These are phyloP conservation scores for Heteromyza rotundicornis DNA, from an alignment of 2,888 invertebrate species.

Conservation along the genomic window DNA sequence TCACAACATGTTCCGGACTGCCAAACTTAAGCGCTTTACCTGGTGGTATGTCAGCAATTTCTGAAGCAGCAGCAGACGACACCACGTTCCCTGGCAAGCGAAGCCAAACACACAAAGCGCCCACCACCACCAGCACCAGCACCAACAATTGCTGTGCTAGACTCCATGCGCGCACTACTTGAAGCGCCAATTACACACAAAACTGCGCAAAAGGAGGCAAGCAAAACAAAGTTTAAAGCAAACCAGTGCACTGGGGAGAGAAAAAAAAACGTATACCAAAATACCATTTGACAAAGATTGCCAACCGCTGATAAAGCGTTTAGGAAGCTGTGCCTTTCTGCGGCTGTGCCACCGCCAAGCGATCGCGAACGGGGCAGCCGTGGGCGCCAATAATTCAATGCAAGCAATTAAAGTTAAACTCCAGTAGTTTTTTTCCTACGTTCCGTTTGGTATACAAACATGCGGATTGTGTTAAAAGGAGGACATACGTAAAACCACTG, in stretches of 20 bases:
- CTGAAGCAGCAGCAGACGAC: slow-evolving; percentile 33
- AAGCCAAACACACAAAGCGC: slow-evolving; percentile 12
- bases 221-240: slow-evolving; percentile 14
- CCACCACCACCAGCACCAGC: slow-evolving; percentile 10
- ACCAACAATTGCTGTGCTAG: slow-evolving; percentile 20
- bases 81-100: slow-evolving; percentile 18
- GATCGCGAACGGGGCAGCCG: slow-evolving; percentile 18
- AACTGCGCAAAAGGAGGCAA: slow-evolving; percentile 28
- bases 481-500: background rate
- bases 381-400: slow-evolving; percentile 51
- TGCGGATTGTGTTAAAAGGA: background rate
- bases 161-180: slow-evolving; percentile 8
- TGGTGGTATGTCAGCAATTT: slow-evolving; percentile 52
- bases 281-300: slow-evolving; percentile 49
- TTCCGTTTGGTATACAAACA: background rate
- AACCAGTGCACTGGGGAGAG: background rate
- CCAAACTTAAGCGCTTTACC: slow-evolving; percentile 32
- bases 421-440: slow-evolving; percentile 14
- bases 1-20: slow-evolving; percentile 33
- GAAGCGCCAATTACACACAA: slow-evolving; percentile 51
- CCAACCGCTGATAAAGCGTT: slow-evolving; percentile 40
- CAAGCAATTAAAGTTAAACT: slow-evolving; percentile 45
- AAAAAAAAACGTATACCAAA: slow-evolving; percentile 26
- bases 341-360: no score
- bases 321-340: slow-evolving; percentile 18